Percentiles rank a stretch among this genome's conserved stretches.
Conservation (phyloP, 2,888 invertebrate species). For the Standfussiana lucernea region DNA sequence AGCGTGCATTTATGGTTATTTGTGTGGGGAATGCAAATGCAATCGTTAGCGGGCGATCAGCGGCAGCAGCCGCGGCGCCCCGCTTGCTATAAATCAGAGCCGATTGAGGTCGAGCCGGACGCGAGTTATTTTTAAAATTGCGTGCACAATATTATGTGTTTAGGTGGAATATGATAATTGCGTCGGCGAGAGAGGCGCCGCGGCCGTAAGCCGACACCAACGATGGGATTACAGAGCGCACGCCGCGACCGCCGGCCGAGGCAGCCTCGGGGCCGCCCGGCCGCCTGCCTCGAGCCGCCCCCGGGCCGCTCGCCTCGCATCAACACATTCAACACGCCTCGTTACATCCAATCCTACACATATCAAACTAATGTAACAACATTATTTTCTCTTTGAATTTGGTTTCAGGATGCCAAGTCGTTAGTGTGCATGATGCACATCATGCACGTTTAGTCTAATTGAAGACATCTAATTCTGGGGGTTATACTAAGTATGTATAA, state of each 20-base stretch:
- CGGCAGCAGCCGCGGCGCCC: conserved; percentile 75
- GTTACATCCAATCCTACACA: conserved; percentile 66
- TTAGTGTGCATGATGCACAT: background rate
- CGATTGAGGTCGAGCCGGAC: conserved; percentile 88
- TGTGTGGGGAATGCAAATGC: conserved; percentile 79
- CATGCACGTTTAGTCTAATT: background rate
- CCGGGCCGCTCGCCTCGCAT: conserved; percentile 65
- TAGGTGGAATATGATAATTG: conserved; percentile 91
- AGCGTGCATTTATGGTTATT: conserved; percentile 75
- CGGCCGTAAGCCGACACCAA: conserved; percentile 89
- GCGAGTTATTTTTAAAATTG: conserved; percentile 90
- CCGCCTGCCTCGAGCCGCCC: conserved; percentile 61
- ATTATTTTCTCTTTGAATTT: conserved; percentile 7
- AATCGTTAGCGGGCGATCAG: conserved; percentile 75
- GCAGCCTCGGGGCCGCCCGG: conserved; percentile 62
- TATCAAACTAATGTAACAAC: conserved; percentile 21
- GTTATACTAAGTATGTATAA: background rate
- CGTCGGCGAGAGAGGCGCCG: conserved; percentile 86
- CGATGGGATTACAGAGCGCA: conserved; percentile 88
- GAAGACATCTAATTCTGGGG: background rate
- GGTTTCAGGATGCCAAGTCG: conserved; percentile 8
- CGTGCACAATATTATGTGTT: conserved; percentile 90
- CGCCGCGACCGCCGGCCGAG: conserved; percentile 72
- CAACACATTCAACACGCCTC: conserved; percentile 77
- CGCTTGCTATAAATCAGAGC: conserved; percentile 85